Conservation (phyloP, 30 jellyfish, hydroid and myxozoan species). For the Aurelia sp. region DNA sequence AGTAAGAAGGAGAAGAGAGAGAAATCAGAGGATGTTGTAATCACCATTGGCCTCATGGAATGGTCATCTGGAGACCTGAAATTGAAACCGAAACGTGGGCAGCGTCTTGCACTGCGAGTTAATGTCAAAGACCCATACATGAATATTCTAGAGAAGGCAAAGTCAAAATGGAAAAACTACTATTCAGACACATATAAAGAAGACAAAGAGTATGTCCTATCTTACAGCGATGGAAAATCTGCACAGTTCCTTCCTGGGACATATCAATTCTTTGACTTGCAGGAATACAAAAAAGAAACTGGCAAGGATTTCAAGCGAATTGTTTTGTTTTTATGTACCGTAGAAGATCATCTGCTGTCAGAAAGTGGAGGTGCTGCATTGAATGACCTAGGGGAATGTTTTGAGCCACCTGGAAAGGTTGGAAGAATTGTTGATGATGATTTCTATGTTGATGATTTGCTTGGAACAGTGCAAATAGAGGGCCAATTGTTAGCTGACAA, state of each 20-base stretch:
- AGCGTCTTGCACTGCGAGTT: background rate
- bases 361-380: constrained; percentile 11
- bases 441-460: background rate
- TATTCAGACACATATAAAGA: background rate
- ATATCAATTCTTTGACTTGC: background rate
- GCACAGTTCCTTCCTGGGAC: constrained; percentile 16
- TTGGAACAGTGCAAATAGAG: too few relatives aligned
- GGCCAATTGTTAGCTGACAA: too few relatives aligned
- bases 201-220: constrained; percentile 8
- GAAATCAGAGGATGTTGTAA: background rate
- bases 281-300: constrained; percentile 3
- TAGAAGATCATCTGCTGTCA: background rate
- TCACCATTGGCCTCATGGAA: constrained; percentile 7
- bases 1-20: background rate
- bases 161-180: background rate
- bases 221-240: constrained; percentile 2
- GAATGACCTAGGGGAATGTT: background rate
- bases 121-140: background rate
- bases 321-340: background rate
- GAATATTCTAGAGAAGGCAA: background rate
- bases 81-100: constrained; percentile 2
- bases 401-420: background rate
- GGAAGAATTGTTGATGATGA: background rate
- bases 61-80: background rate
- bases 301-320: background rate